Conservation (phyloP, 2,888 invertebrate species). For the Aelia acuminata region DNA sequence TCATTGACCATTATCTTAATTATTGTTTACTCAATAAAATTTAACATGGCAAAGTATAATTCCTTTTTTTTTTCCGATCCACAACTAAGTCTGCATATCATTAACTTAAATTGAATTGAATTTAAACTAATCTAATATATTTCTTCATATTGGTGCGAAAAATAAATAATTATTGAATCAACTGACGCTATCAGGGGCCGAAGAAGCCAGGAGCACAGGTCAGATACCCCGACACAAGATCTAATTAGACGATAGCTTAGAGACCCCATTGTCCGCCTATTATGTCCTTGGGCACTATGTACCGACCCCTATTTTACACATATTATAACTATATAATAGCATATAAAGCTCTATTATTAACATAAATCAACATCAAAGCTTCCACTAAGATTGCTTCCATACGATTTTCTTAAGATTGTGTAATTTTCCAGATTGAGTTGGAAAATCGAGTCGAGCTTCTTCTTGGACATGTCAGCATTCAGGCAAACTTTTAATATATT, state of each 20-base stretch:
- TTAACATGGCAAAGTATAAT: no score
- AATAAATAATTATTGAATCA: neutral
- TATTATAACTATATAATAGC: slow-evolving; percentile 37
- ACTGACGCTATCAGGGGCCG: neutral
- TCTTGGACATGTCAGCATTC: neutral
- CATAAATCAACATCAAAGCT: neutral
- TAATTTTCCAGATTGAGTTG: neutral
- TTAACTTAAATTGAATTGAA: no score
- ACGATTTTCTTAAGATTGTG: slow-evolving; percentile 7
- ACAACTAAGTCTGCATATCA: no score
- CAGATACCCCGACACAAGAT: slow-evolving; percentile 32
- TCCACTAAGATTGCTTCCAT: neutral
- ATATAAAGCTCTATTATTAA: slow-evolving; percentile 36
- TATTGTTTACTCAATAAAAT: no score
- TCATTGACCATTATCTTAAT: no score
- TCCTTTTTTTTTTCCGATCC: no score
- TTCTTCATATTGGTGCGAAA: no score
- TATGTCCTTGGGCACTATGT: neutral
- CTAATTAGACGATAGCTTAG: slow-evolving; percentile 26
- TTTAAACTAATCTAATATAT: no score
- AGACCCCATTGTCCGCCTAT: slow-evolving; percentile 29
- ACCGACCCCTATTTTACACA: slow-evolving; percentile 7
- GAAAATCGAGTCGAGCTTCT: neutral
- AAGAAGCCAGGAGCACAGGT: slow-evolving; percentile 12
- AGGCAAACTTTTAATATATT: neutral